Evolutionary conservation across 2,888 invertebrate species (phyloP).

Genomic region (Vesta saturnalis): DNA sequence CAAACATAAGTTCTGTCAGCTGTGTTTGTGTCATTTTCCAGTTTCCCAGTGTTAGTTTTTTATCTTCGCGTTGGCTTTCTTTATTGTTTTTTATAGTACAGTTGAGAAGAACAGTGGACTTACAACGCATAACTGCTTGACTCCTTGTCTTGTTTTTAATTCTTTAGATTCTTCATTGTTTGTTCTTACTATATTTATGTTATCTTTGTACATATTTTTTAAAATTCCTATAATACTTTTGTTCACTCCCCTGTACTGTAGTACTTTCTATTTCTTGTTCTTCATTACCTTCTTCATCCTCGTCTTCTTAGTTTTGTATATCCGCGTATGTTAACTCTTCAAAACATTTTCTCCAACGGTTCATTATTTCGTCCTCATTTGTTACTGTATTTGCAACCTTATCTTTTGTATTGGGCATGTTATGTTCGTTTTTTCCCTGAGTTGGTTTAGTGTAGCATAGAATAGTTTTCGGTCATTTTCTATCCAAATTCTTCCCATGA

Average conservation of each 20-base stretch:
- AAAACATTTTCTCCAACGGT: conserved; percentile 18
- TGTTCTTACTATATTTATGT: too few species aligned
- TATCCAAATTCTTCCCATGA: too few species aligned
- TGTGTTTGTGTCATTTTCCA: too few species aligned
- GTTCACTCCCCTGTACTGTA: background rate
- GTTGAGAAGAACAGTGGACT: conserved; percentile 9
- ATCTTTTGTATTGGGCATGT: conserved; percentile 19
- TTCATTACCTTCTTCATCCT: conserved; percentile 8
- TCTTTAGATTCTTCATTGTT: too few species aligned
- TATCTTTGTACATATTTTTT: too few species aligned
- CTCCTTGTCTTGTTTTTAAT: conserved; percentile 4
- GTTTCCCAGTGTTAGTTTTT: conserved; percentile 13
- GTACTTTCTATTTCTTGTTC: conserved; percentile 8
- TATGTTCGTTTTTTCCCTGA: conserved; percentile 22
- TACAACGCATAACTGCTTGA: conserved; percentile 8
- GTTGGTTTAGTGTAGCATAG: conserved; percentile 24
- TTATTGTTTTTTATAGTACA: conserved; percentile 6
- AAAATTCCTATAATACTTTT: conserved; percentile 9
- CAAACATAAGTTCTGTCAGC: too few species aligned
- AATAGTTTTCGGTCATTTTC: too few species aligned
- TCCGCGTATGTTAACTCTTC: conserved; percentile 16
- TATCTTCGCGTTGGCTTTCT: conserved; percentile 13
- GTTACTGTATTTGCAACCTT: conserved; percentile 12
- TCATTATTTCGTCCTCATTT: conserved; percentile 14
- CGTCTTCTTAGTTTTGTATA: conserved; percentile 1